Conservation (phyloP, 2,888 invertebrate genomes). For the Deilephila porcellus region DNA sequence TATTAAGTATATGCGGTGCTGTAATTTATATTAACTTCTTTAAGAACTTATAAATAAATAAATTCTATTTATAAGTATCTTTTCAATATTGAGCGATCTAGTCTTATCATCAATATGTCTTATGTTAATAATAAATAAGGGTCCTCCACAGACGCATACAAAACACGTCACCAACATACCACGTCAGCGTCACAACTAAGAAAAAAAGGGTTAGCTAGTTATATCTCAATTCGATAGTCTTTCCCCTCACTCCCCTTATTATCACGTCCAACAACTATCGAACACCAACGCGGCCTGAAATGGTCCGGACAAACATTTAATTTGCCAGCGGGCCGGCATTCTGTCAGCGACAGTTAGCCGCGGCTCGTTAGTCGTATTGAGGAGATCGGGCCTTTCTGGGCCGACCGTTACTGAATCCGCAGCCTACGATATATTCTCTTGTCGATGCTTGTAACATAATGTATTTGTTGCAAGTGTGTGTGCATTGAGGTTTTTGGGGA, state of each 20-base stretch:
- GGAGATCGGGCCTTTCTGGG: constrained; percentile 33
- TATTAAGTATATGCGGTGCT: too few relatives aligned
- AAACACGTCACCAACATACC: too few relatives aligned
- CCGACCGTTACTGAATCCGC: constrained; percentile 41
- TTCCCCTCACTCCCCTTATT: not conserved
- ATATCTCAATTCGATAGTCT: too few relatives aligned
- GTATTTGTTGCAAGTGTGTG: constrained; percentile 9
- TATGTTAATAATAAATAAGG: too few relatives aligned
- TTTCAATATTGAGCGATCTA: too few relatives aligned
- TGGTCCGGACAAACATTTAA: constrained; percentile 17
- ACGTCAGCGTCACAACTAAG: too few relatives aligned
- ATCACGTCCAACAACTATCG: not conserved
- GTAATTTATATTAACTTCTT: too few relatives aligned
- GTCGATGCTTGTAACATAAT: constrained; percentile 21
- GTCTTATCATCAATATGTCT: too few relatives aligned
- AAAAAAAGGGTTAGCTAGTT: too few relatives aligned
- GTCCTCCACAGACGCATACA: too few relatives aligned
- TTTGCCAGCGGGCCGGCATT: constrained; percentile 24
- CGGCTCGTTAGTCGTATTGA: constrained; percentile 27
- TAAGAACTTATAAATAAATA: too few relatives aligned
- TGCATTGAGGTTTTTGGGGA: not conserved
- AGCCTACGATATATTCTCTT: constrained; percentile 24
- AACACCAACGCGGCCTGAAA: not conserved
- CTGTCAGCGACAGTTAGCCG: constrained; percentile 30
- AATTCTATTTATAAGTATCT: too few relatives aligned